Evolutionary conservation across 2,797 vertebrate species (phyloP), one percentile per base, ranked within the genome.

Genomic region (Eulemur mongoz): DNA sequence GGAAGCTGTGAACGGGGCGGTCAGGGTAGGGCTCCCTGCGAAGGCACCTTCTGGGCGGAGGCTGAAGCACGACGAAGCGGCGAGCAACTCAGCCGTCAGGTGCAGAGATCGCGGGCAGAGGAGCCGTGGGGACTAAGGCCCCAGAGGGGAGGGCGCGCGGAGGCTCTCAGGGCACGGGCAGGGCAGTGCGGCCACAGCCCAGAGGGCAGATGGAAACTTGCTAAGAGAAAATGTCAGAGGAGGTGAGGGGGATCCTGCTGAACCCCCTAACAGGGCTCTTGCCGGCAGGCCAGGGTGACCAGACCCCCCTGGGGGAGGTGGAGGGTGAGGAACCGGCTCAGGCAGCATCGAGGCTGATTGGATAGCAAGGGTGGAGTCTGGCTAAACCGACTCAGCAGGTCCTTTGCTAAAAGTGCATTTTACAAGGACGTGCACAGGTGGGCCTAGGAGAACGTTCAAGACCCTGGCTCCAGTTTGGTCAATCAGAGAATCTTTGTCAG

Each of bases 111-210:
- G 17, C 35, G 48, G 2, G 72, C 2, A 4, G n/a, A 43, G 11
- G 12, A n/a, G 3, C 38, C 14, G 20, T 40, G 0, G 5, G 13
- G 25, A 6, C 59, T 45, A 35, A n/a, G 59, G 18, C n/a, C 35
- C 35, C 11, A 6, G 0, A 4, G 2, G 25, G 1, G 5, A 12
- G 4, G 27, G 25, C 14, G 11, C 7, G 13, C 2, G 1, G 25
- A 38, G n/a, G 61, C 61, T 32, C 5, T 0, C 48, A 0, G 32
- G 50, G 30, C 48, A 43, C 7, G 5, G 30, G 10, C 3, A 45
- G 25, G 27, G 25, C 57, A 11, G 10, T 11, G 10, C 2, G 4
- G 57, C 57, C 57, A 59, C 25, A 59, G 27, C 61, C 61, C 59
- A 32, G 13, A 32, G 63, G 4, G 35, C 9, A 5, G 17, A 20